Conservation (phyloP, 2,888 invertebrate species). For the Druceiella hillmani region DNA sequence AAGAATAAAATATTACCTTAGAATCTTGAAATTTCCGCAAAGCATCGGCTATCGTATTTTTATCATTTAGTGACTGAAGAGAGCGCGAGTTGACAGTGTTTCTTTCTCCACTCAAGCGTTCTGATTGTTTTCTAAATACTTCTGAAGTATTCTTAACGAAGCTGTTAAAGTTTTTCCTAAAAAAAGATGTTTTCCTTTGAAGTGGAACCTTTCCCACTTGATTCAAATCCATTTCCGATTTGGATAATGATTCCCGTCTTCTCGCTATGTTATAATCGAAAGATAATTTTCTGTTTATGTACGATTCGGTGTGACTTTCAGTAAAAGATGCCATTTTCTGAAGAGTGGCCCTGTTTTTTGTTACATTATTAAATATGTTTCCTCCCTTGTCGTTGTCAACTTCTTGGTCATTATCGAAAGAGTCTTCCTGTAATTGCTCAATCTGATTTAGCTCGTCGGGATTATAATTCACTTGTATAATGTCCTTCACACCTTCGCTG, state of each 20-base stretch:
- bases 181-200: conserved; percentile 45
- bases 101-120: conserved; percentile 31
- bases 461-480: too few species aligned
- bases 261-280: conserved; percentile 38
- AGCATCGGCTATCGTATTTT: conserved; percentile 23
- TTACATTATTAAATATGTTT: too few species aligned
- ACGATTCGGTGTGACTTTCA: too few species aligned
- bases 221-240: conserved; percentile 42
- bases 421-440: too few species aligned
- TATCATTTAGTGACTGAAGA: conserved; percentile 38
- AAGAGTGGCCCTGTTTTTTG: too few species aligned
- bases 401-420: too few species aligned
- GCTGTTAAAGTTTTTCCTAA: conserved; percentile 44
- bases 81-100: conserved; percentile 42
- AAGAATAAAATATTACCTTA: too few species aligned
- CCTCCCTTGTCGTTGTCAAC: too few species aligned
- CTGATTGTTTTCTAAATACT: conserved; percentile 39
- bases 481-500: too few species aligned
- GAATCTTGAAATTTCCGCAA: too few species aligned
- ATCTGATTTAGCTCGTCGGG: too few species aligned
- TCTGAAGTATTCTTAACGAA: conserved; percentile 44
- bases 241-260: conserved; percentile 36
- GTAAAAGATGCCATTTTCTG: too few species aligned
- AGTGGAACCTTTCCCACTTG: conserved; percentile 41
- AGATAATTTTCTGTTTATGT: conserved; percentile 40